Evolutionary conservation across 2,888 invertebrate genomes (phyloP).

Genomic region (Ectobius pallidus): DNA sequence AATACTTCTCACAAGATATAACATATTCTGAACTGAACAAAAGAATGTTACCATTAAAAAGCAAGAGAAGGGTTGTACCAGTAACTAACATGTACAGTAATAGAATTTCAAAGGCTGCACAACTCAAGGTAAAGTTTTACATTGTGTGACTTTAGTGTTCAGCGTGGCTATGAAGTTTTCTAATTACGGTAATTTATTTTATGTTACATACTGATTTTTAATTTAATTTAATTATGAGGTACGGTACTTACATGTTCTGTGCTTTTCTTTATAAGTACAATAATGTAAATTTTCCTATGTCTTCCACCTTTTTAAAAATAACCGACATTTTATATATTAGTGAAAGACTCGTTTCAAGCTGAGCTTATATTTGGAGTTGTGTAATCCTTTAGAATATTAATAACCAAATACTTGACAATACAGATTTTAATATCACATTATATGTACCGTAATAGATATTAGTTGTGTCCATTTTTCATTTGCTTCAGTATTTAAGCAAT

Average conservation of each 20-base stretch:
- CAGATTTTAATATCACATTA: neutral
- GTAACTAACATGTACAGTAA: neutral
- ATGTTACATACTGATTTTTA: neutral
- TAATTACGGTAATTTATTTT: too few relatives aligned
- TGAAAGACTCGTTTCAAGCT: neutral
- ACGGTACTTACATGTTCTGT: neutral
- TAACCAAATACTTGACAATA: conserved; percentile 7
- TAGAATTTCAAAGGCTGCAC: neutral
- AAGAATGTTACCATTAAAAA: neutral
- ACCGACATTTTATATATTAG: neutral
- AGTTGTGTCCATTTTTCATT: neutral
- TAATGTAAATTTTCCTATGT: neutral
- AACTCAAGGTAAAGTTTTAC: neutral
- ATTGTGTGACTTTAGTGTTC: neutral
- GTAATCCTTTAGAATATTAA: neutral
- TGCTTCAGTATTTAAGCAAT: neutral
- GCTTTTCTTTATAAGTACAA: neutral
- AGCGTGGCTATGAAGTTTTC: neutral
- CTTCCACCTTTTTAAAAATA: neutral
- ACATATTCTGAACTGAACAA: neutral
- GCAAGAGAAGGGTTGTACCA: too few relatives aligned
- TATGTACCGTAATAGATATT: neutral
- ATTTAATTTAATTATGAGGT: neutral
- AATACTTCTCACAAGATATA: neutral
- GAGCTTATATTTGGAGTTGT: conserved; percentile 6